Evolutionary conservation across 1,140 invertebrate genomes (phyloP).

Genomic region (Drosophila kepulauana): DNA sequence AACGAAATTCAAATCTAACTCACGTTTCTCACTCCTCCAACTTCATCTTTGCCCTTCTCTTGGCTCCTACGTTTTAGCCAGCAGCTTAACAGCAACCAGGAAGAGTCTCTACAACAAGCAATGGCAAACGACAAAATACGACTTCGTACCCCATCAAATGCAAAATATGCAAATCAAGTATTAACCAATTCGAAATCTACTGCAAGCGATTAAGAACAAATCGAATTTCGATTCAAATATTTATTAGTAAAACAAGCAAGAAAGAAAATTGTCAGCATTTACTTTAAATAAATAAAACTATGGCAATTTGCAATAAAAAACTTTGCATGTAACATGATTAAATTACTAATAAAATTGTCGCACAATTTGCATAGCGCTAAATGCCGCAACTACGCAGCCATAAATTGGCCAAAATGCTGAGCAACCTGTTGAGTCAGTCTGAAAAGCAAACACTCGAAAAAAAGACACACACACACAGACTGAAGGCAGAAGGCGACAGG

Average conservation of each 20-base stretch:
- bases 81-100: constrained; percentile 32
- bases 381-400: constrained; percentile 31
- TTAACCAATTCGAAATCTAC: constrained; percentile 1
- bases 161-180: constrained; percentile 1
- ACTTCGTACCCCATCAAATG: background rate
- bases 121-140: background rate
- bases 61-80: constrained; percentile 35
- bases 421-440: constrained; percentile 63
- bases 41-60: background rate
- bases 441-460: constrained; percentile 14
- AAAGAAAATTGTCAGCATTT: too few relatives aligned
- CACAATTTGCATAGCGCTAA: constrained; percentile 14
- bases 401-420: constrained; percentile 57
- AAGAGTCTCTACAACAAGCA: background rate
- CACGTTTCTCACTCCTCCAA: constrained; percentile 28
- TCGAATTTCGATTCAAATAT: too few relatives aligned
- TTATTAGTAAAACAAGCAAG: too few relatives aligned
- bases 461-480: too few relatives aligned
- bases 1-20: constrained; percentile 71
- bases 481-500: background rate
- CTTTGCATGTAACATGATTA: background rate
- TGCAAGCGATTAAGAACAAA: too few relatives aligned
- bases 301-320: background rate
- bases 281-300: background rate
- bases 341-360: background rate